phyloP scores from a whole-genome alignment of 2,888 invertebrate genomes.

The Drosophila colorata region DNA sequence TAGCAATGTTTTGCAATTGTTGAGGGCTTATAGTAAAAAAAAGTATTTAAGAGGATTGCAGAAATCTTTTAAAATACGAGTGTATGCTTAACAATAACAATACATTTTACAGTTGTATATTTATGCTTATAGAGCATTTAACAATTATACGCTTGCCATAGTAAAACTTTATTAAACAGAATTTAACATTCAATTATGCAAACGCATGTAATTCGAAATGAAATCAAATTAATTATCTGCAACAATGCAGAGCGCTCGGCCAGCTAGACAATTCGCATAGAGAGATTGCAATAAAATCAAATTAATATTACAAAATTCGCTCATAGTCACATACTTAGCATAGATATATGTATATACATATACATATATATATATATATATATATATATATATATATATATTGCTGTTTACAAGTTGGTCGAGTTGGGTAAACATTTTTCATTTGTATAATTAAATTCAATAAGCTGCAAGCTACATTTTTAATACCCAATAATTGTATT shows the following conservation, averaged over 20 bases:
- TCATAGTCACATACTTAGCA: constrained; percentile 32
- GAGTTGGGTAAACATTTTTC: constrained; percentile 38
- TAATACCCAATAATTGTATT: constrained; percentile 36
- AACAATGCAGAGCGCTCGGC: constrained; percentile 21
- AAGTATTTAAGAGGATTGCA: constrained; percentile 5
- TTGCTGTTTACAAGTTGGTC: constrained; percentile 9
- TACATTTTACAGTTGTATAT: not conserved
- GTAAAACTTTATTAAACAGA: constrained; percentile 12
- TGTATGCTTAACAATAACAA: not conserved
- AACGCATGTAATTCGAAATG: constrained; percentile 42
- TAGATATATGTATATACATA: not conserved
- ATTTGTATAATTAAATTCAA: constrained; percentile 66
- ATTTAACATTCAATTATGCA: constrained; percentile 39
- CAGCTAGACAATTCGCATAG: constrained; percentile 34
- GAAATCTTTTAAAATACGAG: not conserved
- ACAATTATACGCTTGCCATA: constrained; percentile 1
- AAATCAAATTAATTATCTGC: constrained; percentile 61
- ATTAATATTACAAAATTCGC: constrained; percentile 51
- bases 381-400: not conserved
- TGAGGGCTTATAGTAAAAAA: constrained; percentile 2
- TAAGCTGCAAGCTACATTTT: constrained; percentile 50
- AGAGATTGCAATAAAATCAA: constrained; percentile 46
- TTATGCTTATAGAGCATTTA: not conserved
- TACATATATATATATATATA: not conserved
- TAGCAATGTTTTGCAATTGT: constrained; percentile 30